Base-by-base conservation (phyloP, 1,140 invertebrate genomes). In the Tribolium castaneum region DNA sequence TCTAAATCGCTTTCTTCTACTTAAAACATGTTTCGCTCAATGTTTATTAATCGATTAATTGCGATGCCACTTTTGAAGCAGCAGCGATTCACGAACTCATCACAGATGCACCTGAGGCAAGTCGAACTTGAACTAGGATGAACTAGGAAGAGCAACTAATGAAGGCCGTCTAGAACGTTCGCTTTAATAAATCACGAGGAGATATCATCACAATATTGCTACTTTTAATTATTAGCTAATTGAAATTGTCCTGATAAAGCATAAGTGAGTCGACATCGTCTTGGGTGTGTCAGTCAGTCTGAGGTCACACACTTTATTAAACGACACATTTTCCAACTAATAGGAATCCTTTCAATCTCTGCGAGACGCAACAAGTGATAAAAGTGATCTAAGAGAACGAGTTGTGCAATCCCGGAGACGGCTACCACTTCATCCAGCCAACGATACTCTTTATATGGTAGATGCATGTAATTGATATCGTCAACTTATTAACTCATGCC, bases 1-100 rank as follows among this genome's bases (percentile, higher is more conserved):
- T 66, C 59, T 66, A 66, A 66, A 34, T 66, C 59, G 59, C 59
- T 66, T 66, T 66, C 59, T 66, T 66, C 59, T 66, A 35, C 25
- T 35, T 35, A 62, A 62, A 62, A 30, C 56, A 62, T 30, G 56
- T 30, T 62, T 62, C 56, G 59, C 12, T 35, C 9, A 7, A 12
- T 66, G 59, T 66, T 66, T 66, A 12, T 66, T 39, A 66, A 66
- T 66, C 59, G 59, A 66, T 35, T 35, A 66, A 66, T 66, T 66
- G 35, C 19, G 1, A 12, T 4, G 16, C 9, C 0, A 9, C 56
- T 62, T 66, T 25, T 30, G 13, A 66, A 30, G 13, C 54, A 7
- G 9, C 13, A 9, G 22, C 22, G 19, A 35, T 62, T 62, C 56
- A 66, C 59, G 59, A 45, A 66, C 59, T 30, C 30, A 66, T 66